Base-by-base conservation (phyloP, 2,888 invertebrate genomes). In the Allygus modestus region DNA sequence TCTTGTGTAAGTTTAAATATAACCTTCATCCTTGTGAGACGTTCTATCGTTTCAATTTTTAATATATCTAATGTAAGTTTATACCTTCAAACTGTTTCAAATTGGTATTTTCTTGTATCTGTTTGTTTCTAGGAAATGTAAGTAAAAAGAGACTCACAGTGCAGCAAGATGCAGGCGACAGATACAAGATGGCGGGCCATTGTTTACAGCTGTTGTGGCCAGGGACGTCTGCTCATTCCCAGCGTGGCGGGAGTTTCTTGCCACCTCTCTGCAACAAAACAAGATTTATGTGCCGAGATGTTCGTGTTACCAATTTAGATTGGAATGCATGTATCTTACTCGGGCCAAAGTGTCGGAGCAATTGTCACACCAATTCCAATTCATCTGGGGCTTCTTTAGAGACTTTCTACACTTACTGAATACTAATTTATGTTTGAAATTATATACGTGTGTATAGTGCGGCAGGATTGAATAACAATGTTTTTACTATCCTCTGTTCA, bases 211-310 rank as follows among this genome's bases (percentile, higher is more conserved):
- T 51, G 73, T 73, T 73, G 23, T 23, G 43, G 46, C 28, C 46
- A 17, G 46, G 75, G 51, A 54, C 23, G 33, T 54, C 79, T 26
- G 54, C 58, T 58, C 79, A 79, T 54, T 28, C 79, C 79, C 79
- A n/a, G 28, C 28, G 28, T 79, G 58, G 79, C 79, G 54, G 58
- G 20, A 33, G 79, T 58, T 79, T 79, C 79, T 79, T 79, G 79
- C 37, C 79, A 43, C 43, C 23, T 58, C 26, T 58, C 79, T 79
- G 79, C 79, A 79, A 79, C 79, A 79, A 51, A 79, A 79, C 54
- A 79, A 77, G 28, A 77, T 37, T 31, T 77, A 43, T 41, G 20
- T 73, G 11, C 43, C 20, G 46, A 28, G 51, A 37, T 77, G 75
- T 46, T 46, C 43, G 37, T 77, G 75, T 77, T 77, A 46, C 75